Evolutionary conservation across 1,140 invertebrate species (phyloP).

Genomic region (Drosophila ironensis): DNA sequence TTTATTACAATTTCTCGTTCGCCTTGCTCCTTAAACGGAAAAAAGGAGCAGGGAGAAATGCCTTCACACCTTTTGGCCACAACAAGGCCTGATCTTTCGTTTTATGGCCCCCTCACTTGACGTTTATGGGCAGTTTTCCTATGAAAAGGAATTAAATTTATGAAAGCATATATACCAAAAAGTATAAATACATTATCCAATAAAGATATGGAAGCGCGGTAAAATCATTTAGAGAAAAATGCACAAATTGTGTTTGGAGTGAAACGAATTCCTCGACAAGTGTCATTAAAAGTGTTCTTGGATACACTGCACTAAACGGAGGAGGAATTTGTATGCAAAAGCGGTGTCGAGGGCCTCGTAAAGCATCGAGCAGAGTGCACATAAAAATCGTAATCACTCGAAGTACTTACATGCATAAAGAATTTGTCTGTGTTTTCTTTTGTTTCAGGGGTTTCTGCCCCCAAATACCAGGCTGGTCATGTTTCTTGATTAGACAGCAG

Average conservation of each 20-base stretch:
- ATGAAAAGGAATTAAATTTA: slow-evolving; percentile 75
- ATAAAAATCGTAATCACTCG: slow-evolving; percentile 68
- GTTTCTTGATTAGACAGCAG: slow-evolving; percentile 40
- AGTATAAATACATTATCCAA: slow-evolving; percentile 53
- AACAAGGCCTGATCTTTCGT: slow-evolving; percentile 47
- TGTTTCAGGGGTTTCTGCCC: slow-evolving; percentile 1
- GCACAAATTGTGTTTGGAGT: slow-evolving; percentile 55
- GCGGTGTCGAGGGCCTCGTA: slow-evolving; percentile 58
- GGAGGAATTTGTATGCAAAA: slow-evolving; percentile 70
- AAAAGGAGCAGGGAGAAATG: slow-evolving; percentile 48
- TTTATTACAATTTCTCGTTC: slow-evolving; percentile 61
- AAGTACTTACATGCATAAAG: slow-evolving; percentile 60
- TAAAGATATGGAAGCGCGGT: slow-evolving; percentile 63
- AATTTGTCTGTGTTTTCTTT: slow-evolving; percentile 31
- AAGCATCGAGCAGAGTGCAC: slow-evolving; percentile 60
- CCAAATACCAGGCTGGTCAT: slow-evolving; percentile 9
- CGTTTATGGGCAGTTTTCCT: slow-evolving; percentile 68
- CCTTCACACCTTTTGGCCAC: slow-evolving; percentile 77
- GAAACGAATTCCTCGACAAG: slow-evolving; percentile 47
- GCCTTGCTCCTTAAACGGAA: slow-evolving; percentile 24
- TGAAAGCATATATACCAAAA: slow-evolving; percentile 40
- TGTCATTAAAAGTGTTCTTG: slow-evolving; percentile 63
- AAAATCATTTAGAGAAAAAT: slow-evolving; percentile 70
- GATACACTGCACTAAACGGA: neutral
- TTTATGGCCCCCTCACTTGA: slow-evolving; percentile 58